Evolutionary conservation across 2,888 invertebrate genomes (phyloP), one percentile per base, ranked within the genome.

Genomic region (Nephrocerus scutellatus): DNA sequence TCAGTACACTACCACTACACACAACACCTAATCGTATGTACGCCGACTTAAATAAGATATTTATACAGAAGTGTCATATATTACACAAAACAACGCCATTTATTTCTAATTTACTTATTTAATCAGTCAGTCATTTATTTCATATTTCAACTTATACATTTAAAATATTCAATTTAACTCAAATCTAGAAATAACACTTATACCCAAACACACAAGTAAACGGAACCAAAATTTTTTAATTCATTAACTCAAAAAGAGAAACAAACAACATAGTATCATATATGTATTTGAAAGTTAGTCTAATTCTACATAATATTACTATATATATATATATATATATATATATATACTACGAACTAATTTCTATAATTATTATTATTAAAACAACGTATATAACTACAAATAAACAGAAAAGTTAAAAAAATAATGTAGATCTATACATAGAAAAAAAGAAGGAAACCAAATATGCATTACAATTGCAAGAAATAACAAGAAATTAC

Each of bases 271-370:
- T 22, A 22, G 22, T 8, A 22, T 22, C 8, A 22, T 7, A 22
- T 22, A 22, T 22, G 10, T 22, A n/a, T 7, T 22, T 10, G 22
- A 7, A 22, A 22, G 10, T 22, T 22, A 10, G 7, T 7, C 7
- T 8, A 8, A 22, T 10, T 10, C 22, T 8, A 22, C 10, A 22
- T 8, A 22, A 22, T 8, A 22, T 8, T 8, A 22, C 8, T 8
- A 10, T 2, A 23, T 10, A 29, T 4, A 9, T 8, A 41, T 9
- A 36, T n/a, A 26, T 20, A 31, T 24, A 21, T 16, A 34, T 18
- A 16, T 40, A 33, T 10, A 14, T 30, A 40, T 24, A 29, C 24
- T 22, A 26, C 24, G n/a, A n/a, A n/a, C n/a, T n/a, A n/a, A n/a
- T n/a, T n/a, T n/a, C n/a, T n/a, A n/a, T n/a, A n/a, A n/a, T n/a